These are phyloP conservation scores for Paramuricea clavata DNA, from an alignment of 92 coral and sea anemone species.

Conservation along the genomic window DNA sequence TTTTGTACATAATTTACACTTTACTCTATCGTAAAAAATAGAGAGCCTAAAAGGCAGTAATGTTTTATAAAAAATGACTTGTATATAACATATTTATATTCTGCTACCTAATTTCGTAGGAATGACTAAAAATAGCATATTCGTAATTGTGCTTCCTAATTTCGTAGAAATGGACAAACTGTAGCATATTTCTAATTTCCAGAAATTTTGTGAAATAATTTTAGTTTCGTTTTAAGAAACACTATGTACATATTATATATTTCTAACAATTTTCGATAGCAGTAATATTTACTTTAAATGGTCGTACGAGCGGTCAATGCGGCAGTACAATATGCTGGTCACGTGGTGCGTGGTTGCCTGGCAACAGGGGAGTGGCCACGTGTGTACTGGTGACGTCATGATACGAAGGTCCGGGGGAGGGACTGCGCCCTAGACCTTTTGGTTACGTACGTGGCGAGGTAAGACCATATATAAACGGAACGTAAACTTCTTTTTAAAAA, in stretches of 20 bases:
- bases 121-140: slow-evolving; percentile 34
- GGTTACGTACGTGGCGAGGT: slow-evolving; percentile 93
- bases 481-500: too few species aligned
- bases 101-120: slow-evolving; percentile 50
- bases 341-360: slow-evolving; percentile 74
- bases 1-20: not conserved
- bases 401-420: slow-evolving; percentile 70
- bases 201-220: slow-evolving; percentile 8
- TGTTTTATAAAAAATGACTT: not conserved
- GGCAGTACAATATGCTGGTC: slow-evolving; percentile 13
- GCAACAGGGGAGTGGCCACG: slow-evolving; percentile 99
- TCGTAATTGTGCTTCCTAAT: slow-evolving; percentile 42
- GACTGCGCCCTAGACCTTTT: slow-evolving; percentile 74
- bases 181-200: slow-evolving; percentile 37
- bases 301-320: slow-evolving; percentile 29
- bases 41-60: not conserved
- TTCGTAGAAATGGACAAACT: slow-evolving; percentile 35
- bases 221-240: slow-evolving; percentile 19
- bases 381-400: slow-evolving; percentile 95
- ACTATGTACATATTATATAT: slow-evolving; percentile 5
- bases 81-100: not conserved
- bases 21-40: not conserved
- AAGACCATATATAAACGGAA: slow-evolving; percentile 57
- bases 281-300: not conserved
- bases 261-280: slow-evolving; percentile 32